phyloP scores from a whole-genome alignment of 35 echinoderm and acorn worm genomes.

The Holothuria glaberrima region DNA sequence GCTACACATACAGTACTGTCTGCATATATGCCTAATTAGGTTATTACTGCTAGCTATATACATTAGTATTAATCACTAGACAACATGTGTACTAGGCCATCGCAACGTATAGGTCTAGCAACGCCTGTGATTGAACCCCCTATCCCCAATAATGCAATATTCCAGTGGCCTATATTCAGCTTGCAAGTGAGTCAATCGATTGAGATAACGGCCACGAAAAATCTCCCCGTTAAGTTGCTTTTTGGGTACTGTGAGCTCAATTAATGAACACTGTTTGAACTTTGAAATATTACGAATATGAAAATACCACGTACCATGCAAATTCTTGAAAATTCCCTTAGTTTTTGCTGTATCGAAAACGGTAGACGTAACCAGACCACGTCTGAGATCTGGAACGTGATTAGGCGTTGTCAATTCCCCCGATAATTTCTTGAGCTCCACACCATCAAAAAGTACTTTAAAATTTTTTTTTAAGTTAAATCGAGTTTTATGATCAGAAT shows the following conservation, averaged over 20 bases:
- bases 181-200: not conserved
- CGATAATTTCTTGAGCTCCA: not conserved
- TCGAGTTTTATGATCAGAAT: too few species aligned
- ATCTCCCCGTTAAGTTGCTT: too few species aligned
- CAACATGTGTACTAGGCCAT: too few species aligned
- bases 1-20: too few species aligned
- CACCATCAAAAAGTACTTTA: too few species aligned
- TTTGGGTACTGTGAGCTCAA: too few species aligned
- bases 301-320: slow-evolving; percentile 17
- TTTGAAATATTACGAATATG: slow-evolving; percentile 6
- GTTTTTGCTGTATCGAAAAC: too few species aligned
- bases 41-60: too few species aligned
- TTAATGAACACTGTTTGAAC: not conserved
- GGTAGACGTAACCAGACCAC: not conserved
- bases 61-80: too few species aligned
- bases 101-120: not conserved
- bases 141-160: slow-evolving; percentile 11
- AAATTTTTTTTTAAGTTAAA: too few species aligned
- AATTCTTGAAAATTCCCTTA: not conserved
- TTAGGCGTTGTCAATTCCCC: not conserved
- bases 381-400: not conserved
- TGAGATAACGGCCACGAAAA: too few species aligned
- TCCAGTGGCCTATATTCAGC: not conserved
- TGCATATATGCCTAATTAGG: too few species aligned
- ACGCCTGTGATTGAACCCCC: not conserved